Evolutionary conservation across 1,140 invertebrate species (phyloP), one percentile per base, ranked within the genome.

Genomic region (Trichomalopsis sarcophagae): DNA sequence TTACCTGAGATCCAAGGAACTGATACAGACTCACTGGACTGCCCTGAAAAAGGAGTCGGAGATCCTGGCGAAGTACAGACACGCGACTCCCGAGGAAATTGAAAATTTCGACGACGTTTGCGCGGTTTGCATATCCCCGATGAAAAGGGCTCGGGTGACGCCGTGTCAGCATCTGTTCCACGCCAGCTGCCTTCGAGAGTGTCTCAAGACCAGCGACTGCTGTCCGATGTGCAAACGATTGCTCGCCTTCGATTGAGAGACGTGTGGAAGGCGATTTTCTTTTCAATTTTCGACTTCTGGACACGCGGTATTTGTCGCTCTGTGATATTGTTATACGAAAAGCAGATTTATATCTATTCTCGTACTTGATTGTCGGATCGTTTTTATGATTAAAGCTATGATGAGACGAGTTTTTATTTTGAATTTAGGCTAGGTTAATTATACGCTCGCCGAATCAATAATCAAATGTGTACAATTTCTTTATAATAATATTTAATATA

Each of bases 161-260:
- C 96, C 96, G 1, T 97, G 96, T 89, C 95, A 96, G 73, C 96
- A 97, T 89, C 94, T 96, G 88, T 97, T 97, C 91, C 96, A 97
- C 88, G 95, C 95, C 0, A 95, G 95, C 88, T 97, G 96, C 89
- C 91, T 97, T 27, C 91, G 96, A 86, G 94, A 94, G 83, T 97
- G 96, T 89, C 91, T 97, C 2, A 96, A 95, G 87, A 93, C 94
- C n/a, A 95, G 94, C 33, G 93, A 96, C 82, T 94, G 94, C 80
- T 97, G 96, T 88, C 96, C 96, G 0, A 95, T 97, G 86, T 97
- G 96, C 90, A 96, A 95, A 87, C 90, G 94, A 84, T 93, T 94
- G 86, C 92, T 95, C 30, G 93, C 90, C 62, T 94, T 94, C 73
- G 83, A 87, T 66, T 91, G 74, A 87, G 47, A 71, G 33, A 3